Base-by-base conservation (phyloP, 2,113 vertebrate species). In the Zosterops lateralis region DNA sequence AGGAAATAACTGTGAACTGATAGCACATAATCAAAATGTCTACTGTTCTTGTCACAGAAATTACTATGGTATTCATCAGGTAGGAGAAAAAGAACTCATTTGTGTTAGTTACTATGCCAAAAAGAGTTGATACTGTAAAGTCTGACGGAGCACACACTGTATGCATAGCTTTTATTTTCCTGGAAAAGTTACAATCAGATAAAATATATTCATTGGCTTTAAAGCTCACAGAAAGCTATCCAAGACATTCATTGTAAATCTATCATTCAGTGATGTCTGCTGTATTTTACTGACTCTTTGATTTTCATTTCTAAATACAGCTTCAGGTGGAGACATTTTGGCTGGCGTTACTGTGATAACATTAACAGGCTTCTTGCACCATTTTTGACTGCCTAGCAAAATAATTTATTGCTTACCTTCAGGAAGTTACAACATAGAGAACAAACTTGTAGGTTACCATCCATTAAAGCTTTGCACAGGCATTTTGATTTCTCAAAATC, bases 101-200 rank as follows among this genome's bases (percentile, higher is more conserved):
- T 92, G 34, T 87, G 71, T 85, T 78, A 87, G 80, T 65, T 70
- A 36, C 53, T 50, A 17, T 92, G 87, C 91, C 85, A 95, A 89
- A 95, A 96, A 20, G 51, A 77, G 89, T 83, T 83, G 93, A 96
- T 96, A 70, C 70, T 90, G 60, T 93, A 88, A 93, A 92, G 81
- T 79, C 93, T 94, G 89, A 91, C 64, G 82, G 51, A 92, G 60
- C 42, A 81, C 72, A 93, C 44, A 61, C 84, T 89, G 34, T 81
- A 93, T 87, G 60, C 87, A 76, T 62, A 79, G 89, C 22, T 89
- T 97, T 92, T 86, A 78, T 95, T 96, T 96, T 95, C 80, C 93
- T 97, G 97, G 96, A 97, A 81, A 91, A 53, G 47, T 84, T 94
- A 97, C 97, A 95, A 96, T 97, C 96, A 97, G 97, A 96, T 97